A percentile compares a stretch with the other conserved stretches of the same genome.
Conservation (phyloP, 2,113 vertebrate genomes). For the Oceanites oceanicus region DNA sequence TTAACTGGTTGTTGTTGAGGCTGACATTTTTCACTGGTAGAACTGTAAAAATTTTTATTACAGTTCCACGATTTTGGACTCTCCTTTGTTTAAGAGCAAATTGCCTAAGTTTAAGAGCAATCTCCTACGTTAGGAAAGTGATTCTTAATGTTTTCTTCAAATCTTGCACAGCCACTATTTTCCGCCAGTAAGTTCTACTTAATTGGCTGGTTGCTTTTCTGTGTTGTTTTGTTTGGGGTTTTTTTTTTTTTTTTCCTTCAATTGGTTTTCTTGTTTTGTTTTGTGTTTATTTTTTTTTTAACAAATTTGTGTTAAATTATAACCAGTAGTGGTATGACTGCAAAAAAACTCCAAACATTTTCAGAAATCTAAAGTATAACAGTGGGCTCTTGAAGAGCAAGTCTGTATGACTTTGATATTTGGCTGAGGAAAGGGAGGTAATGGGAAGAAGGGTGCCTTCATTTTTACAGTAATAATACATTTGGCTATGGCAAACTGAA, state of each 20-base stretch:
- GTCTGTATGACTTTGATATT: background rate
- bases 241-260: rapidly evolving
- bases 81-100: background rate
- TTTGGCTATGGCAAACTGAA: background rate
- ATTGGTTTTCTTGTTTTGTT: background rate
- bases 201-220: background rate
- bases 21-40: background rate
- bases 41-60: background rate
- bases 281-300: background rate
- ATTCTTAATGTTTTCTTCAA: background rate
- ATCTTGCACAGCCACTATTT: background rate
- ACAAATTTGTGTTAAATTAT: background rate
- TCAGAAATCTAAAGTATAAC: background rate
- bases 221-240: no score
- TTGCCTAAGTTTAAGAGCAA: no score
- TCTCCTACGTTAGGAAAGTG: background rate
- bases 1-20: rapidly evolving
- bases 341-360: background rate
- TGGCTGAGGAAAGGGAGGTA: background rate
- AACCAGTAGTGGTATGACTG: background rate
- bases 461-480: background rate
- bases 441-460: background rate
- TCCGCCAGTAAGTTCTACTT: background rate
- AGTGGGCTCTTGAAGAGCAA: background rate
- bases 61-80: background rate